These are phyloP conservation scores for Nowickia ferox DNA, from an alignment of 2,888 invertebrate genomes.

Conservation along the genomic window DNA sequence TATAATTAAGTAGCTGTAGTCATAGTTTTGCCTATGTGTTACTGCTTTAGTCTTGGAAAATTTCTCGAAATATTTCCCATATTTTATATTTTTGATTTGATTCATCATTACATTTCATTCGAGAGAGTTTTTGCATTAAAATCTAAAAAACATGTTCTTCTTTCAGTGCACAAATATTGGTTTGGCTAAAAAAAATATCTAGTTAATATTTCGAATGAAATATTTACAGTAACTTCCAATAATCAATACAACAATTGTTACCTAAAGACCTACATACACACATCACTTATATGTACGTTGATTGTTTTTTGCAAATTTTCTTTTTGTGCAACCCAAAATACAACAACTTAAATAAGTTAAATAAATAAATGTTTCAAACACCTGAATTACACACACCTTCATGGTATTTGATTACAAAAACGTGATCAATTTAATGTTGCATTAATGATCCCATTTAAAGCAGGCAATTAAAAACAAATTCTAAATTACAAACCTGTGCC, in stretches of 20 bases:
- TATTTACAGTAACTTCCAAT: neutral
- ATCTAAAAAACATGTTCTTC: too few species aligned
- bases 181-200: neutral
- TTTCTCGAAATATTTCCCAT: too few species aligned
- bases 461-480: slow-evolving; percentile 71
- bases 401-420: slow-evolving; percentile 71
- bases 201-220: neutral
- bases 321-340: slow-evolving; percentile 6
- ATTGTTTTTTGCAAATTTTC: neutral
- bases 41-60: too few species aligned
- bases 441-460: slow-evolving; percentile 69
- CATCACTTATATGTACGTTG: slow-evolving; percentile 17
- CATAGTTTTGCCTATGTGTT: too few species aligned
- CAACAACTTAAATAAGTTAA: slow-evolving; percentile 17
- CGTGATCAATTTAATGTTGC: slow-evolving; percentile 71
- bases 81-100: too few species aligned
- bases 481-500: slow-evolving; percentile 72
- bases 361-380: slow-evolving; percentile 68
- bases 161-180: too few species aligned
- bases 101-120: too few species aligned
- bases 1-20: too few species aligned
- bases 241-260: slow-evolving; percentile 11
- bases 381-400: slow-evolving; percentile 71
- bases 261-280: slow-evolving; percentile 22
- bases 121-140: too few species aligned